These are phyloP conservation scores for Pseudococcus jackbeardsleyi DNA, from an alignment of 2,888 invertebrate species.

Conservation along the genomic window DNA sequence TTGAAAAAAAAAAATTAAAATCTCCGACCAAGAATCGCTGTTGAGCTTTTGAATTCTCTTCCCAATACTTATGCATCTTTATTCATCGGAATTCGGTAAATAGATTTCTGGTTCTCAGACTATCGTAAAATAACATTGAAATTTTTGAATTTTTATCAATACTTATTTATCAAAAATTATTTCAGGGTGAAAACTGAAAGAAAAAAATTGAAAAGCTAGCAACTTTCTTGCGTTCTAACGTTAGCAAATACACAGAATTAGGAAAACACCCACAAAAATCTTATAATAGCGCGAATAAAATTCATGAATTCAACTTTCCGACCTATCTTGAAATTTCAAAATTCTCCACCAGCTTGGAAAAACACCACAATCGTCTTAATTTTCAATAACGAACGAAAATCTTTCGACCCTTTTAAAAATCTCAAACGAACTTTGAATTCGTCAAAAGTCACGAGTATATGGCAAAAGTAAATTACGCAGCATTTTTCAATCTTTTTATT, in stretches of 20 bases:
- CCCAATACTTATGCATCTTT: too few species aligned
- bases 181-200: too few species aligned
- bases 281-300: not conserved
- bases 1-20: too few species aligned
- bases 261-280: not conserved
- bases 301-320: not conserved
- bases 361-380: not conserved
- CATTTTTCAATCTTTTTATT: constrained; percentile 4
- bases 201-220: too few species aligned
- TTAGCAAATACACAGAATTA: not conserved
- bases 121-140: too few species aligned
- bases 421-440: not conserved
- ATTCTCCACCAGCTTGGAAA: not conserved
- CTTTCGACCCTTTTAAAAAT: not conserved
- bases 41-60: too few species aligned
- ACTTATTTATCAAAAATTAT: too few species aligned
- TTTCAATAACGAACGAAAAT: not conserved
- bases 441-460: not conserved
- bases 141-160: too few species aligned
- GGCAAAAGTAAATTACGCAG: not conserved
- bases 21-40: too few species aligned
- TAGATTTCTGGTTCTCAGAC: too few species aligned
- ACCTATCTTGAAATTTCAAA: not conserved
- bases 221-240: too few species aligned
- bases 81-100: too few species aligned